Evolutionary conservation across 2,797 vertebrate species (phyloP).

Genomic region (Eurystomus glaucurus): DNA sequence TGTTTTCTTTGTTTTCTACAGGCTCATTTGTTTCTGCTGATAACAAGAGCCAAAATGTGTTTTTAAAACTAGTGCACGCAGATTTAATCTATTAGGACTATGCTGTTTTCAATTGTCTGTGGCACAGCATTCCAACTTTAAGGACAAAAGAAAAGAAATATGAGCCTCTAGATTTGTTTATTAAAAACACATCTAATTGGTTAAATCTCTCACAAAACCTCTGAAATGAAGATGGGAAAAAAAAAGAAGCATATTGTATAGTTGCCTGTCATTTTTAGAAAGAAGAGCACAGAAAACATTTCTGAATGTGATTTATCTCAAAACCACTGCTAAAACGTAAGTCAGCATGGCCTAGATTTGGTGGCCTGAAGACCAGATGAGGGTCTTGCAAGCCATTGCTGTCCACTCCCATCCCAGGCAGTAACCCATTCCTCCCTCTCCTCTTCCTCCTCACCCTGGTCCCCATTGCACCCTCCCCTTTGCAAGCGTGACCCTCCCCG

Average conservation of each 20-base stretch:
- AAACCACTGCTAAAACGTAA: neutral
- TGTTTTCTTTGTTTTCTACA: slow-evolving; percentile 21
- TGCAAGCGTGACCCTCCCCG: rapidly evolving
- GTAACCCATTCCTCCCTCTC: neutral
- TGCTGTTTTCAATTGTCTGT: slow-evolving; percentile 61
- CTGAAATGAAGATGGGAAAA: neutral
- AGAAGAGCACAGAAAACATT: neutral
- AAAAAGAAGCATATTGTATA: neutral
- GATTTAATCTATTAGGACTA: slow-evolving; percentile 62
- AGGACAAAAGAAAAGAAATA: slow-evolving; percentile 58
- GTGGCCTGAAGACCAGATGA: neutral
- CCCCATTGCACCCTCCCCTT: rapidly evolving
- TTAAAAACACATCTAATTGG: slow-evolving; percentile 57
- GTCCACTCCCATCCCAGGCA: neutral
- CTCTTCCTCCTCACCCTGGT: neutral
- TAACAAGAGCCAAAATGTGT: slow-evolving; percentile 55
- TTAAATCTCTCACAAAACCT: slow-evolving; percentile 33
- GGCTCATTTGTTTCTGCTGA: slow-evolving; percentile 43
- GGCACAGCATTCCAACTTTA: slow-evolving; percentile 63
- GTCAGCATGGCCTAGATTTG: neutral
- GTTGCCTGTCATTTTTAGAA: neutral
- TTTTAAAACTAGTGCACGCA: slow-evolving; percentile 62
- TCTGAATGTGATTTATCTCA: neutral
- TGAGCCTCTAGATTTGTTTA: slow-evolving; percentile 53
- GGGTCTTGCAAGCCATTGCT: neutral